Conservation (phyloP, 1,140 invertebrate species). For the Hycleus cichorii region DNA sequence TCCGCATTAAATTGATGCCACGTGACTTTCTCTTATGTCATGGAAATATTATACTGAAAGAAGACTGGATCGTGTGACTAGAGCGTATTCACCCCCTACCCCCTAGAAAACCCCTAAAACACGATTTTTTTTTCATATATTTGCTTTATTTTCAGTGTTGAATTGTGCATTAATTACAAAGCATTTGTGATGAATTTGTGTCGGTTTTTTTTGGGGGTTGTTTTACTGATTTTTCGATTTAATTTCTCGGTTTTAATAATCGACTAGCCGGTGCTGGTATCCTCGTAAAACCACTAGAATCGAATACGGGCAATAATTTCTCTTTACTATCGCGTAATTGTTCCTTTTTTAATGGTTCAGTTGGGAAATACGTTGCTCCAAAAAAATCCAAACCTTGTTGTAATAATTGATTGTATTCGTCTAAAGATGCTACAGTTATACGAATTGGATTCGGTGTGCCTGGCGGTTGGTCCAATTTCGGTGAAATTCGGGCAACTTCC, state of each 20-base stretch:
- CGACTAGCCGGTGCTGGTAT: constrained; percentile 69
- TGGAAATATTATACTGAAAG: background rate
- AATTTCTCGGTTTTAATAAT: constrained; percentile 60
- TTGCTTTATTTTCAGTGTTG: constrained; percentile 3
- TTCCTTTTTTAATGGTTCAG: constrained; percentile 58
- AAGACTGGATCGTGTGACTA: background rate
- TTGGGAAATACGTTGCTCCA: constrained; percentile 77
- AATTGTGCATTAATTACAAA: constrained; percentile 8
- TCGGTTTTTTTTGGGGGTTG: background rate
- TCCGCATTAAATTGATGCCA: constrained; percentile 17
- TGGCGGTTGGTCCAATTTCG: constrained; percentile 45
- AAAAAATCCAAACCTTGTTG: constrained; percentile 80
- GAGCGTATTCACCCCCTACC: background rate
- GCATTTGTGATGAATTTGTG: background rate
- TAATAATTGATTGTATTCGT: constrained; percentile 69
- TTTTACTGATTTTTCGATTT: background rate
- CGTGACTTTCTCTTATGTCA: constrained; percentile 4
- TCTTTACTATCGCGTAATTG: constrained; percentile 58
- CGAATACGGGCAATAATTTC: constrained; percentile 71
- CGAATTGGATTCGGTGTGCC: constrained; percentile 53
- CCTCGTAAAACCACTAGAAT: constrained; percentile 70
- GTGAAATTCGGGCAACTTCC: constrained; percentile 43
- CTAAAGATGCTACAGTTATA: constrained; percentile 68
- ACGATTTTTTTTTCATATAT: background rate
- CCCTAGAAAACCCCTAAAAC: background rate